Percentiles rank a stretch among this genome's conserved stretches.
phyloP scores from a whole-genome alignment of 2,888 invertebrate genomes.

The Oscheius onirici region DNA sequence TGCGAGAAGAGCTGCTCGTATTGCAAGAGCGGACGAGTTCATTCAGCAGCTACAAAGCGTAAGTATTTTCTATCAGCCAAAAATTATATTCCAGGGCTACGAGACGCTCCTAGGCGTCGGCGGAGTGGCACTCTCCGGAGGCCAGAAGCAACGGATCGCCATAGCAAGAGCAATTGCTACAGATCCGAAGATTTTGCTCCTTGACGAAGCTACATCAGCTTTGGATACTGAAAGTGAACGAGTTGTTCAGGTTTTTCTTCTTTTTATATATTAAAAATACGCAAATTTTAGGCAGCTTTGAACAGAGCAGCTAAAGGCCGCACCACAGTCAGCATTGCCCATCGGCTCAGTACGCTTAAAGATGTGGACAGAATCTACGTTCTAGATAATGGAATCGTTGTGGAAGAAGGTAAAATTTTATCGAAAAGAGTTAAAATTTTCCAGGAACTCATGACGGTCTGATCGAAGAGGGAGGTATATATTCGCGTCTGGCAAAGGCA shows the following conservation, averaged over 20 bases:
- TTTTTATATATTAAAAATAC: no score
- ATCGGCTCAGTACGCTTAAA: slow-evolving; percentile 59
- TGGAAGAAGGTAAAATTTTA: slow-evolving; percentile 33
- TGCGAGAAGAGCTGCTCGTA: slow-evolving; percentile 37
- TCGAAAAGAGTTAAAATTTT: no score
- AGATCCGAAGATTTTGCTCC: slow-evolving; percentile 71
- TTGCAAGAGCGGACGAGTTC: slow-evolving; percentile 61
- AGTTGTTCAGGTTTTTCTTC: slow-evolving; percentile 70
- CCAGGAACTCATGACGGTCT: slow-evolving; percentile 35
- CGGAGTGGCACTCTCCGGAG: slow-evolving; percentile 72
- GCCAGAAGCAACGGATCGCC: slow-evolving; percentile 73
- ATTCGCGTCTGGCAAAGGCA: slow-evolving; percentile 38
- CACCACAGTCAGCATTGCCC: slow-evolving; percentile 58
- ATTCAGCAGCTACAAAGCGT: slow-evolving; percentile 52
- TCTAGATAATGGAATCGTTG: slow-evolving; percentile 45
- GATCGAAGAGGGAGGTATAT: slow-evolving; percentile 29
- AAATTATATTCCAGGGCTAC: slow-evolving; percentile 37
- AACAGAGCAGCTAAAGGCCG: slow-evolving; percentile 49
- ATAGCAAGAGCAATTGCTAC: slow-evolving; percentile 71
- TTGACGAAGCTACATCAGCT: slow-evolving; percentile 73
- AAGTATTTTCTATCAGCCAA: background rate
- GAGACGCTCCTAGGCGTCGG: slow-evolving; percentile 71
- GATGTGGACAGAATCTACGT: slow-evolving; percentile 51
- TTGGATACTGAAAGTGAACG: slow-evolving; percentile 72
- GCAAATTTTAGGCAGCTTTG: slow-evolving; percentile 56